Evolutionary conservation across 92 coral and sea anemone genomes (phyloP).

Genomic region (Scolanthus callimorphus): DNA sequence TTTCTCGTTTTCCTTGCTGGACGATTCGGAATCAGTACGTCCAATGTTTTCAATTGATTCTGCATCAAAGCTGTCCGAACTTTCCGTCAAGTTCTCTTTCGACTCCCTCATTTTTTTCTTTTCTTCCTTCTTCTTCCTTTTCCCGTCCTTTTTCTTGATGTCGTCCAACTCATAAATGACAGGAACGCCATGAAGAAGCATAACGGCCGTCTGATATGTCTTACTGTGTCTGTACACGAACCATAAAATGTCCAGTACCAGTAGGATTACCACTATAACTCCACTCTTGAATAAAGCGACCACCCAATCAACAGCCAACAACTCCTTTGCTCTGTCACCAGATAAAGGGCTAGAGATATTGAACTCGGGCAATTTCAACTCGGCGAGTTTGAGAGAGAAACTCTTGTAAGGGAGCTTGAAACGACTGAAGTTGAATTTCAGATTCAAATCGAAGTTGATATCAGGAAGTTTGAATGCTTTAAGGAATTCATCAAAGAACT

Average conservation of each 20-base stretch:
- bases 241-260: constrained; percentile 69
- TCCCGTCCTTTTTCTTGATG: constrained; percentile 31
- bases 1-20: background rate
- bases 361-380: constrained; percentile 28
- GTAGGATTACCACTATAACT: constrained; percentile 45
- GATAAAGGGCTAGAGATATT: constrained; percentile 49
- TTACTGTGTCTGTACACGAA: constrained; percentile 66
- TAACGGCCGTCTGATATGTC: constrained; percentile 61
- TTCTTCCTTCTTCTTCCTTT: constrained; percentile 7
- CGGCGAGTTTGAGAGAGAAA: constrained; percentile 11
- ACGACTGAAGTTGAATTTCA: constrained; percentile 3
- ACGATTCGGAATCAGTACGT: background rate
- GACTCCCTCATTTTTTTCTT: constrained; percentile 15
- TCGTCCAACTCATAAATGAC: constrained; percentile 53
- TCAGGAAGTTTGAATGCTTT: constrained; percentile 13
- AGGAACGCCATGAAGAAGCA: constrained; percentile 69
- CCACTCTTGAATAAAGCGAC: constrained; percentile 45
- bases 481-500: constrained; percentile 38
- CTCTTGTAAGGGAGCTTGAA: constrained; percentile 1
- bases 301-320: constrained; percentile 70
- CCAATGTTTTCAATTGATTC: background rate
- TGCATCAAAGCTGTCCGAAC: background rate
- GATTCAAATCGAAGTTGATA: background rate
- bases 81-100: background rate
- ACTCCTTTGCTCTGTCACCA: constrained; percentile 38